phyloP scores from a whole-genome alignment of 2,888 invertebrate species.

The Micoletzkya japonica region DNA sequence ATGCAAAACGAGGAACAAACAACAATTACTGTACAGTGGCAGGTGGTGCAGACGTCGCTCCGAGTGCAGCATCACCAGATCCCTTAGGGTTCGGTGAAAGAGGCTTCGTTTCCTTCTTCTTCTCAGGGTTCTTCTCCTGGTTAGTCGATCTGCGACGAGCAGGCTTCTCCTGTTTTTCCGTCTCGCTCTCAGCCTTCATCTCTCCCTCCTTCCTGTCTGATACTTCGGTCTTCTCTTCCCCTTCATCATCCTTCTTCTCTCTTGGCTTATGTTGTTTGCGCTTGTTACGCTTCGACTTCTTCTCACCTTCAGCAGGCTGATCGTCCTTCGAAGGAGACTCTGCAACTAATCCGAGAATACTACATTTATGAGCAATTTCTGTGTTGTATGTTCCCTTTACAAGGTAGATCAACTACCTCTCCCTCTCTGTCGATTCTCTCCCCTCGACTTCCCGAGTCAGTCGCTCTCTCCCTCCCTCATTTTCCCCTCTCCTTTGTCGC shows the following conservation, averaged over 20 bases:
- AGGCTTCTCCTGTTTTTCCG: conserved; percentile 14
- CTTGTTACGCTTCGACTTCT: conserved; percentile 4
- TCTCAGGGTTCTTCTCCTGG: neutral
- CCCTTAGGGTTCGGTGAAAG: conserved; percentile 11
- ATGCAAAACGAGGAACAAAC: conserved; percentile 8
- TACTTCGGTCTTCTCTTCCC: neutral
- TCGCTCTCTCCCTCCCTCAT: too few species aligned
- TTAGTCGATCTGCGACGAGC: conserved; percentile 11
- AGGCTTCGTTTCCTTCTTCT: conserved; percentile 19
- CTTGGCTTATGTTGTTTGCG: conserved; percentile 1
- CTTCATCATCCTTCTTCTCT: too few species aligned
- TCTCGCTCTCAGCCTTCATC: neutral
- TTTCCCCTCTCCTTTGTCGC: conserved; percentile 15
- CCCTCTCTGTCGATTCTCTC: too few species aligned
- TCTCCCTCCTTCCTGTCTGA: neutral
- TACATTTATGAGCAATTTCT: too few species aligned
- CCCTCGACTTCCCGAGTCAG: too few species aligned
- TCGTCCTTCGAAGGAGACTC: too few species aligned
- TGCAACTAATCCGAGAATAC: too few species aligned
- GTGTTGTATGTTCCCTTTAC: too few species aligned
- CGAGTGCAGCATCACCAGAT: conserved; percentile 23
- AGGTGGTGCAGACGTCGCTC: neutral
- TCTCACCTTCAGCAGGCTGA: too few species aligned
- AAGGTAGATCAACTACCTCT: too few species aligned
- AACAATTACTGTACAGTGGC: conserved; percentile 6